Evolutionary conservation across 1,140 invertebrate genomes (phyloP), one percentile per base, ranked within the genome.

Genomic region (Pseudomyrmex cubaensis): DNA sequence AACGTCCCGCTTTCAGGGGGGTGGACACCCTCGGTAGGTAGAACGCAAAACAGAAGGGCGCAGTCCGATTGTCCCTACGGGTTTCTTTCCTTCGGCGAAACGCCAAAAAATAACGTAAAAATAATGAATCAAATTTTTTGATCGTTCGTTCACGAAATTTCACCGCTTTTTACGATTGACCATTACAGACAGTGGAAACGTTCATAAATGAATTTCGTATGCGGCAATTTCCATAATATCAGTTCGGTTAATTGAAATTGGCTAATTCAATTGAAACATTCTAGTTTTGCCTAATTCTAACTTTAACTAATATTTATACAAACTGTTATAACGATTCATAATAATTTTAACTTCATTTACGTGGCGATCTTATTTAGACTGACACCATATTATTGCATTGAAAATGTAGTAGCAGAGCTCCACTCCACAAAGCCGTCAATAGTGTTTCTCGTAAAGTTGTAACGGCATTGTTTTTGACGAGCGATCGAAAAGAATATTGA

Each of bases 31-130:
- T 64, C 82, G 50, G 66, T 56, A 52, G 22, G 20, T 25, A 83
- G 70, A 48, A 82, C 69, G 85, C 50, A 64, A 70, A 85, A 86
- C 70, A 83, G 64, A 63, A 82, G 74, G 86, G 86, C 59, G 86
- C 57, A 63, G 73, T 72, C 48, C 72, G 80, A 83, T 74, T 50
- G 84, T 64, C 17, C 64, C 76, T 69, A 46, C 56, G 70, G 44
- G 72, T 50, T 66, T 46, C 56, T 10, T 54, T 84, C 17, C 10
- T 35, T 66, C 54, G 52, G 74, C 8, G 59, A 57, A 12, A 57
- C 54, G 13, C 44, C 44, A 17, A 72, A 59, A 80, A 70, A 80
- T 35, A 80, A 61, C 76, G 76, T 10, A 56, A 69, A 57, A 78
- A 46, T 78, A 59, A 80, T 44, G 54, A 80, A 50, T 70, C 66